Evolutionary conservation across 2,888 invertebrate species (phyloP).

Genomic region (Ochropleura plecta): DNA sequence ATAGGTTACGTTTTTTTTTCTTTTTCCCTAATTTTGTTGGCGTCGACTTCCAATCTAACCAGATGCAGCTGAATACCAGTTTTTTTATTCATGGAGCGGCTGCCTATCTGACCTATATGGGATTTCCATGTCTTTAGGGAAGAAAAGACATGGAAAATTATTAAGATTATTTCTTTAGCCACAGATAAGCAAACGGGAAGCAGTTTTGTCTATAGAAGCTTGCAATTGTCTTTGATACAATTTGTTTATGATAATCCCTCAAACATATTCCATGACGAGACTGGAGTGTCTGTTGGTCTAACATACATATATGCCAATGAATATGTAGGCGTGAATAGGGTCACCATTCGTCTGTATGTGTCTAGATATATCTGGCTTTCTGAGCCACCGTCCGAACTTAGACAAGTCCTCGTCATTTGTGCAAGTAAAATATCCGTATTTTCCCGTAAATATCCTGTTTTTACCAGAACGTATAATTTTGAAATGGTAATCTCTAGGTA

Average conservation of each 20-base stretch:
- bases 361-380: neutral
- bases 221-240: constrained; percentile 31
- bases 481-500: neutral
- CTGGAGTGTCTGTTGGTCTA: constrained; percentile 11
- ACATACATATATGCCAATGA: constrained; percentile 32
- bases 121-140: neutral
- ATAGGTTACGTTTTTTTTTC: no score
- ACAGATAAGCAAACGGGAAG: neutral
- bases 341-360: no score
- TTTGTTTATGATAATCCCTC: constrained; percentile 54
- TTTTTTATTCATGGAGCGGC: neutral
- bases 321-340: constrained; percentile 16
- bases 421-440: neutral
- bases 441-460: neutral
- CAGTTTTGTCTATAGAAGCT: constrained; percentile 13
- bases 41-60: neutral
- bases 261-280: constrained; percentile 32
- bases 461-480: neutral
- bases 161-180: neutral
- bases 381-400: neutral
- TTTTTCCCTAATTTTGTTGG: no score
- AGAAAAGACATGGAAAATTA: neutral
- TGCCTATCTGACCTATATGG: neutral
- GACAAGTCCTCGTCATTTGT: neutral
- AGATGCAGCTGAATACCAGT: neutral